Evolutionary conservation across 2,888 invertebrate species (phyloP), one percentile per base, ranked within the genome.

Genomic region (Schizotus pectinicornis): DNA sequence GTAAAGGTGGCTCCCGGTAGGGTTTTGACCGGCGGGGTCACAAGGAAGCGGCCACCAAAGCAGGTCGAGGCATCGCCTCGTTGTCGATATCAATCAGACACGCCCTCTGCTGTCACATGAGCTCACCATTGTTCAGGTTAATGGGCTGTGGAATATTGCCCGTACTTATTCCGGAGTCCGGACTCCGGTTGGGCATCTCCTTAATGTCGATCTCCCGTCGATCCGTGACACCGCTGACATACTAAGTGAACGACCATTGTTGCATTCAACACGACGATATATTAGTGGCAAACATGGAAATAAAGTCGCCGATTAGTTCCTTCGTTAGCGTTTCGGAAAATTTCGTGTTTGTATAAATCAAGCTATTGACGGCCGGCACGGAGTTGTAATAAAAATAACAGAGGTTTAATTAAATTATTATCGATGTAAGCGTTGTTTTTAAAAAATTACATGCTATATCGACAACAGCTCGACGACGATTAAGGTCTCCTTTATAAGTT

Each of bases 71-170:
- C 61, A 67, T 67, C 63, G 65, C 59, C 59, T 60, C 51, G 50
- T 51, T 59, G 58, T 58, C 61, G 57, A 62, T 63, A 67, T 66
- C 63, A 61, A 67, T 67, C 67, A 64, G 67, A 47, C 65, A 64
- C 67, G 64, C 67, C 67, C 64, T 67, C 64, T 37, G 54, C 62
- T 65, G 63, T 66, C 65, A 64, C 64, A 66, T 62, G 60, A 60
- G 47, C 67, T 65, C 60, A 59, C 56, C 61, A 66, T 63, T 66
- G 67, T 64, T 60, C 61, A 56, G 56, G 64, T 67, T 67, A 67
- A 67, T 67, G 65, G 65, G 62, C 64, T 64, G 64, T 66, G 62
- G 59, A 64, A 64, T 61, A 67, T 65, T 56, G 57, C 45, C 30
- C 35, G 37, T 31, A 22, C 36, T 9, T 12, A 36, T 13, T 12